Percentiles rank a stretch among this genome's conserved stretches.
These are phyloP conservation scores for Enteromius fasciolatus DNA, from an alignment of 2,797 vertebrate genomes.

Conservation along the genomic window DNA sequence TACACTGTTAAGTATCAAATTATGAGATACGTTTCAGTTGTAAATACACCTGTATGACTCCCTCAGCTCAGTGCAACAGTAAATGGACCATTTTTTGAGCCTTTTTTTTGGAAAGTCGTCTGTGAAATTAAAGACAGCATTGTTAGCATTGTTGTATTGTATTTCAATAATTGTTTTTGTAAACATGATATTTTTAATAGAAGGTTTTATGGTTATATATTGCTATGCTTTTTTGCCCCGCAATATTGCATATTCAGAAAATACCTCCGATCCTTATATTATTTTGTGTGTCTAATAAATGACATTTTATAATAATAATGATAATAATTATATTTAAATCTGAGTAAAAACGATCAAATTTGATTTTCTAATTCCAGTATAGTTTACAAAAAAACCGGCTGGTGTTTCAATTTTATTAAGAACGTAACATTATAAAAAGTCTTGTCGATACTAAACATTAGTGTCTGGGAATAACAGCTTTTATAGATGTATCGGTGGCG, in stretches of 20 bases:
- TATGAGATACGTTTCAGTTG: background rate
- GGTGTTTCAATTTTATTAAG: slow-evolving; percentile 11
- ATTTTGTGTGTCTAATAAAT: background rate
- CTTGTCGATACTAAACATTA: slow-evolving; percentile 20
- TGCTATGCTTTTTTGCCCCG: background rate
- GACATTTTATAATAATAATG: background rate
- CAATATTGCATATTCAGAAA: background rate
- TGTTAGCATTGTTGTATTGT: no score
- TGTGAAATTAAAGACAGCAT: background rate
- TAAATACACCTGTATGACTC: slow-evolving; percentile 21
- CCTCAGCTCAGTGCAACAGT: background rate
- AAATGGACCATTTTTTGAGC: background rate
- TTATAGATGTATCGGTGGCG: slow-evolving; percentile 8
- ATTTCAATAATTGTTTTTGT: background rate
- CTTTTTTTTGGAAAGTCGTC: background rate
- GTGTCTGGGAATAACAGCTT: slow-evolving; percentile 15
- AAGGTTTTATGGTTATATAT: background rate
- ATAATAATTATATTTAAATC: background rate
- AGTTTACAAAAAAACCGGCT: background rate
- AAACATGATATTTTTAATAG: background rate
- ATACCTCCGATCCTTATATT: background rate
- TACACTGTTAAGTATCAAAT: slow-evolving; percentile 7
- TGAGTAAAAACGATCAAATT: background rate
- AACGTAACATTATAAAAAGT: slow-evolving; percentile 17
- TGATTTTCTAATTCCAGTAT: background rate